Evolutionary conservation across 2,113 vertebrate species (phyloP).

Genomic region (Gobius niger): DNA sequence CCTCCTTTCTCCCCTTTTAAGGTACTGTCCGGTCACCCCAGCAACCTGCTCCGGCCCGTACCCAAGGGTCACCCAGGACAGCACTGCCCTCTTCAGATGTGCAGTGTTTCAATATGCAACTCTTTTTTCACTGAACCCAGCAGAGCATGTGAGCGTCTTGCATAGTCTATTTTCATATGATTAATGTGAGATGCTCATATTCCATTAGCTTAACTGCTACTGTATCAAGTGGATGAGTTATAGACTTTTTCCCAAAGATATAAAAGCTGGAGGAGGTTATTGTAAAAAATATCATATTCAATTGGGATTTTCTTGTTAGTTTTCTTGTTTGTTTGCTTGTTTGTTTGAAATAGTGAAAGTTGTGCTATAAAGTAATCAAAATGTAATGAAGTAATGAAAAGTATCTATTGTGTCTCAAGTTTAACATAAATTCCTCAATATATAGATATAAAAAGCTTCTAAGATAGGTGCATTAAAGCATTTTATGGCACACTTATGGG

Average conservation of each 20-base stretch:
- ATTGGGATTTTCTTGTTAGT: neutral
- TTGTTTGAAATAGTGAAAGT: no score
- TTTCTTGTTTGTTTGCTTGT: no score
- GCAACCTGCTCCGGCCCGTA: neutral
- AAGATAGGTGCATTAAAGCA: no score
- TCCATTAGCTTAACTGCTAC: constrained; percentile 45
- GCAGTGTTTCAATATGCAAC: constrained; percentile 49
- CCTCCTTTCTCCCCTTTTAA: constrained; percentile 10
- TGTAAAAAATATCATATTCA: neutral
- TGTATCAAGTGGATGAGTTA: constrained; percentile 38
- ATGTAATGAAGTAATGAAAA: no score
- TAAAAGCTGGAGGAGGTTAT: neutral
- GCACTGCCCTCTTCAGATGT: constrained; percentile 11
- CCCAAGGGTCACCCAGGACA: constrained; percentile 30
- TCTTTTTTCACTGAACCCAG: constrained; percentile 63
- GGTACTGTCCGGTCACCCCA: neutral
- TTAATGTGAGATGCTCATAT: constrained; percentile 50
- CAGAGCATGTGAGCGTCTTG: constrained; percentile 41
- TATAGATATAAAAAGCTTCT: no score
- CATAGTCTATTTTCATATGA: constrained; percentile 63
- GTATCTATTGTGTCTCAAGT: no score
- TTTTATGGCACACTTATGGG: no score
- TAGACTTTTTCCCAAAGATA: constrained; percentile 3
- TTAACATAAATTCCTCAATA: no score
- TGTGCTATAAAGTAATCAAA: no score